Evolutionary conservation across 2,888 invertebrate species (phyloP).

Genomic region (Drosophila melanosoma): DNA sequence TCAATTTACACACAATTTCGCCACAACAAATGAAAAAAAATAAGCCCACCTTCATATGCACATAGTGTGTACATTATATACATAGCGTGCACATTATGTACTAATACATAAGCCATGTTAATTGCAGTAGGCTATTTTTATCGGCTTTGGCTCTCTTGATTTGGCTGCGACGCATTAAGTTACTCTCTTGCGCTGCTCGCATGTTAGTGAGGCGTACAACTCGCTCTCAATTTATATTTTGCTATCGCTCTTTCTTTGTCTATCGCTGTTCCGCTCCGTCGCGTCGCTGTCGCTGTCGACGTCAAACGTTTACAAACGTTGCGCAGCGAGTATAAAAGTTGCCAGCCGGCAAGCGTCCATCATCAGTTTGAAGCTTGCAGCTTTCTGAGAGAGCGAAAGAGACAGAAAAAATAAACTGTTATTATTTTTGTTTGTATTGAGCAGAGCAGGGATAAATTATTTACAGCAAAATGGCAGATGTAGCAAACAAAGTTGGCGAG

Average conservation of each 20-base stretch:
- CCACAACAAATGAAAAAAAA: slow-evolving; percentile 9
- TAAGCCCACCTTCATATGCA: background rate
- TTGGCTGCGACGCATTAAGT: slow-evolving; percentile 9
- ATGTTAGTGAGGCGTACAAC: slow-evolving; percentile 15
- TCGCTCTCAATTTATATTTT: background rate
- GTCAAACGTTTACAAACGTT: slow-evolving; percentile 52
- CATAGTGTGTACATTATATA: background rate
- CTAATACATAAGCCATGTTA: background rate
- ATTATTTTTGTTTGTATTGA: background rate
- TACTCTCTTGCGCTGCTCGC: background rate
- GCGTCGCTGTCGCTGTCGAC: slow-evolving; percentile 26
- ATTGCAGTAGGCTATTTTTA: slow-evolving; percentile 29
- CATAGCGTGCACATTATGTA: background rate
- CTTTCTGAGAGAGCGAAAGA: slow-evolving; percentile 32
- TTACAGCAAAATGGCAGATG: slow-evolving; percentile 52
- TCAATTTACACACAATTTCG: no score
- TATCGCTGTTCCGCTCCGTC: background rate
- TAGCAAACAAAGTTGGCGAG: slow-evolving; percentile 17
- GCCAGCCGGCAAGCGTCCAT: slow-evolving; percentile 56
- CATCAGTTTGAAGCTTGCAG: slow-evolving; percentile 60
- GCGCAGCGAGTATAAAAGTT: slow-evolving; percentile 66
- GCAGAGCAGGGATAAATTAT: background rate
- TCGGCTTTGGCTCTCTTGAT: background rate
- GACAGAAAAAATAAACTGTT: background rate
- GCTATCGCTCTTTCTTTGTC: background rate